phyloP scores from a whole-genome alignment of 2,888 invertebrate species.

The Mesorhabditis sp. region DNA sequence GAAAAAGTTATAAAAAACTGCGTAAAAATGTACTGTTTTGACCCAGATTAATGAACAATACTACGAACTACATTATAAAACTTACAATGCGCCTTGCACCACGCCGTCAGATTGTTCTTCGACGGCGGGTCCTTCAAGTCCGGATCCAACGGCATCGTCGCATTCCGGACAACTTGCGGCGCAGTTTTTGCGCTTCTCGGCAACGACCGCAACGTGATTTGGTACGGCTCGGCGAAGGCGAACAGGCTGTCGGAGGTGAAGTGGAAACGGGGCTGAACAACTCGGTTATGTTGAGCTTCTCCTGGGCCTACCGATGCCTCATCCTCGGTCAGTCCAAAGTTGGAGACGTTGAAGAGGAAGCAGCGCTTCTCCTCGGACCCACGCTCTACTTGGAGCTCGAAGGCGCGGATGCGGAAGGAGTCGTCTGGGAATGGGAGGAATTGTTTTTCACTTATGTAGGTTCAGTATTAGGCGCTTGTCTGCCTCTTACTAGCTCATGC shows the following conservation, averaged over 20 bases:
- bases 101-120: constrained; percentile 15
- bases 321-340: constrained; percentile 27
- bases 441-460: no score
- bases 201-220: constrained; percentile 37
- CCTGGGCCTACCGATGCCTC: constrained; percentile 14
- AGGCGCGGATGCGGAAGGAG: constrained; percentile 40
- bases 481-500: no score
- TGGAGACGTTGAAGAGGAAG: constrained; percentile 52
- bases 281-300: not conserved
- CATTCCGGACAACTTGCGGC: constrained; percentile 26
- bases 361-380: constrained; percentile 36
- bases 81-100: constrained; percentile 20
- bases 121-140: constrained; percentile 18
- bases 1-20: constrained; percentile 10
- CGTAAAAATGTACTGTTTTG: not conserved
- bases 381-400: constrained; percentile 44
- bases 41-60: not conserved
- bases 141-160: constrained; percentile 51
- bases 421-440: constrained; percentile 28
- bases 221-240: constrained; percentile 42
- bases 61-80: constrained; percentile 1
- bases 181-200: constrained; percentile 26
- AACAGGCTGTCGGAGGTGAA: constrained; percentile 51
- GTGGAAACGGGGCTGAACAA: constrained; percentile 51
- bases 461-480: no score